phyloP scores from a whole-genome alignment of 1,140 invertebrate species.

The Lycorma delicatula region DNA sequence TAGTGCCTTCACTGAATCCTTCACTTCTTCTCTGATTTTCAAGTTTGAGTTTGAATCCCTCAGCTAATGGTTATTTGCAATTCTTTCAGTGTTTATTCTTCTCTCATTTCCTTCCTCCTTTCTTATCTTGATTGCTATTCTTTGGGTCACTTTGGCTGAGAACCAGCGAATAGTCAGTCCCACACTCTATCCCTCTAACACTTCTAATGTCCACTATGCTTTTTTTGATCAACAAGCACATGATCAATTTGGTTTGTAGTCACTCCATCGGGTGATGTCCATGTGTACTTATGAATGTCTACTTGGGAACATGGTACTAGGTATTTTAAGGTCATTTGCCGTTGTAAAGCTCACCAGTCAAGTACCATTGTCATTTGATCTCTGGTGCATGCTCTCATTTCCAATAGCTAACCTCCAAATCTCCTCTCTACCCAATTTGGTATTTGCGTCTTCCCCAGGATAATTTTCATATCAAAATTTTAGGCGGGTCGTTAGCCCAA shows the following conservation, averaged over 20 bases:
- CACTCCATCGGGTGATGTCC: conserved; percentile 19
- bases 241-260: conserved; percentile 24
- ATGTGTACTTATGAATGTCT: conserved; percentile 25
- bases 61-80: no score
- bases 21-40: no score
- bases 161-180: conserved; percentile 9
- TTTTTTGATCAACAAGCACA: conserved; percentile 10
- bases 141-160: not conserved
- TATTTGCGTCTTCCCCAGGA: conserved; percentile 17
- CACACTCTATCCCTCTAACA: conserved; percentile 14
- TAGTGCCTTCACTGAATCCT: no score
- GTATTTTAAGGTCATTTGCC: conserved; percentile 5
- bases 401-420: conserved; percentile 9
- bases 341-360: conserved; percentile 16
- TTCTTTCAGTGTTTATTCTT: no score
- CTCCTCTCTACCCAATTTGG: conserved; percentile 15
- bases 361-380: conserved; percentile 23
- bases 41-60: no score
- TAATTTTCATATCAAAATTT: conserved; percentile 10
- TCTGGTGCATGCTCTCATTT: conserved; percentile 10
- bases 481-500: no score
- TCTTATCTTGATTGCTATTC: not conserved
- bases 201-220: conserved; percentile 16
- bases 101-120: not conserved
- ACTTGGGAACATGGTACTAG: conserved; percentile 21